phyloP scores from a whole-genome alignment of 2,113 vertebrate genomes.

The Ptilorrhoa leucosticta region DNA sequence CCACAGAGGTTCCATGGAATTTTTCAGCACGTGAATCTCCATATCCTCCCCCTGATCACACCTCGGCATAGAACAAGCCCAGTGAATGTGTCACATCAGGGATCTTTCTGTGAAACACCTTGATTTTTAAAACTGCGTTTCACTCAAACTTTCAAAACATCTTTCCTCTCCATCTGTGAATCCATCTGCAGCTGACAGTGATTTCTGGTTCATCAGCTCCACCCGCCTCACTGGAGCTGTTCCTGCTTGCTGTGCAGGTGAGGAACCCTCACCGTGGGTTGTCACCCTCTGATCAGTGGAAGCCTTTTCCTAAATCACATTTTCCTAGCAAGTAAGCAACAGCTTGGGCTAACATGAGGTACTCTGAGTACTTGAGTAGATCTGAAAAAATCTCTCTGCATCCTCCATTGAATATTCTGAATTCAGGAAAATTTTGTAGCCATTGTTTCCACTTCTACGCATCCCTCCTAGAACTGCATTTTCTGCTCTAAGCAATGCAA shows the following conservation, averaged over 20 bases:
- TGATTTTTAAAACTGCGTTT: neutral
- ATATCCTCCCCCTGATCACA: neutral
- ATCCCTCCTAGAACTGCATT: neutral
- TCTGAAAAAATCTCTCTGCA: neutral
- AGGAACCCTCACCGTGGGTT: neutral
- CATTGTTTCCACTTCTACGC: neutral
- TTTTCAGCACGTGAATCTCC: neutral
- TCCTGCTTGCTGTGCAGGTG: neutral
- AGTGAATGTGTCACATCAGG: neutral
- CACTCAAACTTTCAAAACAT: neutral
- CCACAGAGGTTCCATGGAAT: neutral
- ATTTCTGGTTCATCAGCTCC: neutral
- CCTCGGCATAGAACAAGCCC: neutral
- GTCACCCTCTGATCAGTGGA: neutral
- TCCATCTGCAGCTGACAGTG: neutral
- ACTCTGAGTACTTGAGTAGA: neutral
- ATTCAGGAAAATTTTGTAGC: neutral
- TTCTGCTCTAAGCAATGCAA: neutral
- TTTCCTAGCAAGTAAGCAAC: neutral
- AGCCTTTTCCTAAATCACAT: neutral
- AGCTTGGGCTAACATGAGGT: neutral
- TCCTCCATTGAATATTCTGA: neutral
- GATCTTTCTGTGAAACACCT: neutral
- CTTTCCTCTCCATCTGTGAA: neutral
- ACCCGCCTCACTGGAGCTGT: neutral